phyloP scores from a whole-genome alignment of 2,797 vertebrate genomes.

The Tokudaia muenninki region DNA sequence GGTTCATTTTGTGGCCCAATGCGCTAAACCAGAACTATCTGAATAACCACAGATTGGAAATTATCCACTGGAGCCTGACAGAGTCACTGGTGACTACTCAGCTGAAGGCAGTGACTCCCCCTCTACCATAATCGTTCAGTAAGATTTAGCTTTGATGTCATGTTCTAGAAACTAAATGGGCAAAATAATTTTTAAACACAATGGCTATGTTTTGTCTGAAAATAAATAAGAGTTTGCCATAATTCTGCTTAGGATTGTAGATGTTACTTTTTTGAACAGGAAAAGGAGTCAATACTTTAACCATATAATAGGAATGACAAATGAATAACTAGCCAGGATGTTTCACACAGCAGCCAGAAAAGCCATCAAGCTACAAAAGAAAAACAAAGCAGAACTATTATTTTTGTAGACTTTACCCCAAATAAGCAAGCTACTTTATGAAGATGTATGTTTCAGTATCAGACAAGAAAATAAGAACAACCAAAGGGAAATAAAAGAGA shows the following conservation, averaged over 20 bases:
- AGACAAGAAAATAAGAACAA: background rate
- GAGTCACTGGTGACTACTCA: background rate
- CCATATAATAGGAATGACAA: background rate
- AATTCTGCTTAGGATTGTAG: background rate
- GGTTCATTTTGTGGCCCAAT: background rate
- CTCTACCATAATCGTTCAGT: no score
- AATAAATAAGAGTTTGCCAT: background rate
- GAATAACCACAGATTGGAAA: background rate
- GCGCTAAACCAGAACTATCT: background rate
- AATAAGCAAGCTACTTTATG: background rate
- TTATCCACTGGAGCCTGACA: no score
- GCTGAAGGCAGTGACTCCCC: no score
- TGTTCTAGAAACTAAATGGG: background rate
- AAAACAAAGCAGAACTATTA: background rate
- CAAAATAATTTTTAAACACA: conserved; percentile 5
- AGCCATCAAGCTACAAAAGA: background rate
- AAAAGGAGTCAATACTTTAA: conserved; percentile 7
- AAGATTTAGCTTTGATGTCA: background rate
- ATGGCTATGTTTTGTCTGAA: background rate
- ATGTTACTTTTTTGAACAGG: background rate
- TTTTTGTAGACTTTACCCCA: background rate
- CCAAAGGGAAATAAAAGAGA: background rate
- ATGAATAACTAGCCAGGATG: background rate
- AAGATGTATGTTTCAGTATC: background rate
- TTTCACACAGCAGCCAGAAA: background rate